A percentile compares a stretch with the other conserved stretches of the same genome.
phyloP scores from a whole-genome alignment of 2,113 vertebrate genomes.

The Neodon shergylaensis region DNA sequence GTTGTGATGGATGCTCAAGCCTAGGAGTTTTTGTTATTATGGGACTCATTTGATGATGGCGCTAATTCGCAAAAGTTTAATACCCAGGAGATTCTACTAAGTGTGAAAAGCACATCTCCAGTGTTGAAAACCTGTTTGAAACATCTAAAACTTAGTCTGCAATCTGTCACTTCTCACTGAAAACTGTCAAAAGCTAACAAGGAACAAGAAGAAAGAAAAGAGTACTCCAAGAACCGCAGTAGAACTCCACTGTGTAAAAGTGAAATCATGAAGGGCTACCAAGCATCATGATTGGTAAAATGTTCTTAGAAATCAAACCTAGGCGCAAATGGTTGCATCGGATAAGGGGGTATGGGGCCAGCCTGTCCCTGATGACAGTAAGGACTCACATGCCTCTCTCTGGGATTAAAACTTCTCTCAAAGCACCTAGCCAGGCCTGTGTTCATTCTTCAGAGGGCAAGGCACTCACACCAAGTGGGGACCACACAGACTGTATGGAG shows the following conservation, averaged over 20 bases:
- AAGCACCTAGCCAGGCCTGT: neutral
- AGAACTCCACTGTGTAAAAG: neutral
- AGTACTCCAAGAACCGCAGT: neutral
- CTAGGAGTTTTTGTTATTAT: neutral
- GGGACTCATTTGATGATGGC: neutral
- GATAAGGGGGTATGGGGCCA: too few relatives aligned
- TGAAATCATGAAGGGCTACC: neutral
- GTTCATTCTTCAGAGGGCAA: neutral
- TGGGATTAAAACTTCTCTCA: neutral
- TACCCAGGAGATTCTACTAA: neutral
- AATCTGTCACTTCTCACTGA: neutral
- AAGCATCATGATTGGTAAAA: neutral
- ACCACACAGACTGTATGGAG: neutral
- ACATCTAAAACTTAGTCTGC: neutral
- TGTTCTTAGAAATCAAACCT: neutral
- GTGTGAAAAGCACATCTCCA: neutral
- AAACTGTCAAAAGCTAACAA: neutral
- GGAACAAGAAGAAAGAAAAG: neutral
- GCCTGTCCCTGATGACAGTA: neutral
- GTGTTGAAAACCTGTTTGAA: neutral
- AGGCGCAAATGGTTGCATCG: neutral
- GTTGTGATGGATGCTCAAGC: neutral
- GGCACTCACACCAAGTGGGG: neutral
- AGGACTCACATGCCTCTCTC: neutral
- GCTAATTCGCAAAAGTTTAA: neutral